Conservation (phyloP, 2,113 vertebrate species). For the Puma concolor region DNA sequence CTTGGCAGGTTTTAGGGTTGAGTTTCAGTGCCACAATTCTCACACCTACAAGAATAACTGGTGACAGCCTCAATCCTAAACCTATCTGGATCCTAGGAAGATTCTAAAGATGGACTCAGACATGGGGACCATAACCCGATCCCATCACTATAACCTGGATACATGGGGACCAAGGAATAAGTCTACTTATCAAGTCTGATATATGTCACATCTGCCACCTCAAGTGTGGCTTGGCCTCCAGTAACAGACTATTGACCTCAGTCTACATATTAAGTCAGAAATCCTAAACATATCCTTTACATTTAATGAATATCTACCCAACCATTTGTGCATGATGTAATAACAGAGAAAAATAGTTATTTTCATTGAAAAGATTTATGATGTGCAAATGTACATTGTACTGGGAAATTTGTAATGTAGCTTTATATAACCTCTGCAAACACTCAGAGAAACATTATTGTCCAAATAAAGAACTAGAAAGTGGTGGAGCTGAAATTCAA, state of each 20-base stretch:
- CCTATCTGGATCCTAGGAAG: not conserved
- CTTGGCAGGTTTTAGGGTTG: not conserved
- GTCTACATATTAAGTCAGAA: not conserved
- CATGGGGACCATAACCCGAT: not conserved
- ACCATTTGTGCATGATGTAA: not conserved
- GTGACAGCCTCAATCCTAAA: not conserved
- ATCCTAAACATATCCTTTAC: not conserved
- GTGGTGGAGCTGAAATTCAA: not conserved
- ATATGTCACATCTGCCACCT: not conserved
- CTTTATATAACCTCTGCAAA: not conserved
- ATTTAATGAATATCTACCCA: not conserved
- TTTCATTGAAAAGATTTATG: not conserved
- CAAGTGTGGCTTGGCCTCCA: not conserved
- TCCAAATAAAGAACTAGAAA: not conserved
- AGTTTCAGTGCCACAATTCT: not conserved
- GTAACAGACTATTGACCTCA: not conserved
- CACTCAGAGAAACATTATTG: not conserved
- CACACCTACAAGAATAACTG: not conserved
- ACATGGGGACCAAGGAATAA: fast-evolving
- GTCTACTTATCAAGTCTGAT: not conserved
- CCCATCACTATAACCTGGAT: not conserved
- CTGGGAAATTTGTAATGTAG: not conserved
- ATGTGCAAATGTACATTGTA: not conserved
- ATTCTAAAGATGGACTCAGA: not conserved
- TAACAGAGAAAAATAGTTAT: not conserved